phyloP scores from a whole-genome alignment of 1,140 invertebrate species.

The Macrosteles quadrilineatus region DNA sequence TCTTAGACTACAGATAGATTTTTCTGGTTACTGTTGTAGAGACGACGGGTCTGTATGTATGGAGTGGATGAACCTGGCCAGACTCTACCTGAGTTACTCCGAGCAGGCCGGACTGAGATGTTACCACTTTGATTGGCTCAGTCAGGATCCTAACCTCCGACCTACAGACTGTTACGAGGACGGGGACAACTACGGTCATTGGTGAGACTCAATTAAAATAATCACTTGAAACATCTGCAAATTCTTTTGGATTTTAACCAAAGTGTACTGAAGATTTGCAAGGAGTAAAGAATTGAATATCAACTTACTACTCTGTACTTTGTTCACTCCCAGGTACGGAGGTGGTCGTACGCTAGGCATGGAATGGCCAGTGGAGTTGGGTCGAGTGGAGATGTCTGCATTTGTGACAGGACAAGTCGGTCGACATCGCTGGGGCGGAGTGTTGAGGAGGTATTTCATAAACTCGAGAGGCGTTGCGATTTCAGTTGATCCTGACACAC shows the following conservation, averaged over 20 bases:
- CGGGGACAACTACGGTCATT: slow-evolving; percentile 44
- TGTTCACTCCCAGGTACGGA: slow-evolving; percentile 65
- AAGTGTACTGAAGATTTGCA: no score
- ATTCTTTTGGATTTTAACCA: neutral
- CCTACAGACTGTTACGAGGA: slow-evolving; percentile 79
- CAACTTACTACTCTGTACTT: no score
- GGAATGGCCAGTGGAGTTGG: slow-evolving; percentile 77
- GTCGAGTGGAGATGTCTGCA: slow-evolving; percentile 68
- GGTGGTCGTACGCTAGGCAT: slow-evolving; percentile 75
- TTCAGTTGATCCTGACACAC: slow-evolving; percentile 71
- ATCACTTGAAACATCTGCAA: neutral
- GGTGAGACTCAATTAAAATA: slow-evolving; percentile 37
- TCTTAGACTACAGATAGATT: no score
- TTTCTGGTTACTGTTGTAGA: no score
- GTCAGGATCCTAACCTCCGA: slow-evolving; percentile 59
- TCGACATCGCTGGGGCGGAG: slow-evolving; percentile 76
- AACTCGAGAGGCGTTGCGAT: slow-evolving; percentile 82
- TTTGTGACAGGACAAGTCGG: slow-evolving; percentile 79
- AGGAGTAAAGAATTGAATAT: no score
- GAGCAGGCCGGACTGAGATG: slow-evolving; percentile 59
- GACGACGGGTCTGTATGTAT: slow-evolving; percentile 66
- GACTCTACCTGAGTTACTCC: slow-evolving; percentile 68
- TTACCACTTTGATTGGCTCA: slow-evolving; percentile 81
- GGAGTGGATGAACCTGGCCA: slow-evolving; percentile 75
- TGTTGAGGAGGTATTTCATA: slow-evolving; percentile 79